Percentiles rank a stretch among this genome's conserved stretches.
These are phyloP conservation scores for Drosophila seguyi DNA, from an alignment of 1,140 invertebrate species.

Conservation along the genomic window DNA sequence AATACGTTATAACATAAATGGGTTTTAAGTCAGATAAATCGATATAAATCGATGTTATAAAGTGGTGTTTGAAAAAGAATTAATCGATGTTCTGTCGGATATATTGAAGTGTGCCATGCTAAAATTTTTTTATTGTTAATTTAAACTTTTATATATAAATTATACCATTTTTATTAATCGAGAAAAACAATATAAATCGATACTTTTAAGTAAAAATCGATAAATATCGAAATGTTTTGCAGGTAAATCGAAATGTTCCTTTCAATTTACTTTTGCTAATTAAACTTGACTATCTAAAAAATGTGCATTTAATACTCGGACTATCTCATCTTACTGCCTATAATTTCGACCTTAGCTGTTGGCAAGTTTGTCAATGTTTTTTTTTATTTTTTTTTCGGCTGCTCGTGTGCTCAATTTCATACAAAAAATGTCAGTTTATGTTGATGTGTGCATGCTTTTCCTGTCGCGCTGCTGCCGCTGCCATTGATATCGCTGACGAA, in stretches of 20 bases:
- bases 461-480: slow-evolving; percentile 51
- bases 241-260: neutral
- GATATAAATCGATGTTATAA: too few relatives aligned
- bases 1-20: too few relatives aligned
- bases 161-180: too few relatives aligned
- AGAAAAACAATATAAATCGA: too few relatives aligned
- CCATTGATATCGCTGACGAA: slow-evolving; percentile 81
- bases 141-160: too few relatives aligned
- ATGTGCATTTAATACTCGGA: neutral
- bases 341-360: slow-evolving; percentile 9
- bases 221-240: too few relatives aligned
- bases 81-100: too few relatives aligned
- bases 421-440: slow-evolving; percentile 77
- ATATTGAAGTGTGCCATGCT: too few relatives aligned
- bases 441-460: slow-evolving; percentile 77
- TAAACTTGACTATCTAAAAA: neutral
- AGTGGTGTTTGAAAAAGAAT: too few relatives aligned
- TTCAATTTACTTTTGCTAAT: neutral
- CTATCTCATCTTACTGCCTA: neutral
- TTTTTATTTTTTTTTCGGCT: slow-evolving; percentile 48
- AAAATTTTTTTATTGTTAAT: too few relatives aligned
- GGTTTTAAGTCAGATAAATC: too few relatives aligned
- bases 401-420: slow-evolving; percentile 76
- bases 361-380: slow-evolving; percentile 30
- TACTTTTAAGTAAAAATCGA: too few relatives aligned